These are phyloP conservation scores for Pantala flavescens DNA, from an alignment of 1,140 invertebrate species.

Conservation along the genomic window DNA sequence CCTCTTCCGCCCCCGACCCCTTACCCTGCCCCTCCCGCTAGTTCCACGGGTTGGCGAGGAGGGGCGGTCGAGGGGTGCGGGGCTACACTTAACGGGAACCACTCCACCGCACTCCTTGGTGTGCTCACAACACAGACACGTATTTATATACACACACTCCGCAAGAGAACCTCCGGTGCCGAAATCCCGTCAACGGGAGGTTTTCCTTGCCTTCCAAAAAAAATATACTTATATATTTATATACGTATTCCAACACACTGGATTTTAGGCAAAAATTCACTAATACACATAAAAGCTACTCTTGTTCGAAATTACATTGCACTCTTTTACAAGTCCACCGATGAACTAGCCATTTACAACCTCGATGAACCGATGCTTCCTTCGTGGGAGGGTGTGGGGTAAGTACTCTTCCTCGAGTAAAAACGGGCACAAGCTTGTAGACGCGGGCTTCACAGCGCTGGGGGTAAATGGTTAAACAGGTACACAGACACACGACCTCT, in stretches of 20 bases:
- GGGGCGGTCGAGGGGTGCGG: neutral
- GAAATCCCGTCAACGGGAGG: neutral
- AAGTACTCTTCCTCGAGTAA: neutral
- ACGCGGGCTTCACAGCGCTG: no score
- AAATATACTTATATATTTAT: conserved; percentile 6
- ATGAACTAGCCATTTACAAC: neutral
- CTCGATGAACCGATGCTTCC: neutral
- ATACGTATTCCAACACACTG: neutral
- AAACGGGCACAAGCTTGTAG: no score
- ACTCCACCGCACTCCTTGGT: neutral
- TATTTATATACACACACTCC: neutral
- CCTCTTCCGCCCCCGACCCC: neutral
- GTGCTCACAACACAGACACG: neutral
- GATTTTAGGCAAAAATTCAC: neutral
- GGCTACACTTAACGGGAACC: neutral
- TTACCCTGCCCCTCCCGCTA: neutral
- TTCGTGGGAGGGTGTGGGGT: neutral
- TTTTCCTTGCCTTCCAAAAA: neutral
- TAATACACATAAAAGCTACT: conserved; percentile 2
- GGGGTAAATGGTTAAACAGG: no score
- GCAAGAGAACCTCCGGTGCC: neutral
- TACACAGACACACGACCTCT: no score
- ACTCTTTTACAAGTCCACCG: neutral
- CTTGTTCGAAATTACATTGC: neutral
- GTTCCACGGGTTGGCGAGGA: conserved; percentile 1